Evolutionary conservation across 2,113 vertebrate species (phyloP).

Genomic region (Perca schrenkii): DNA sequence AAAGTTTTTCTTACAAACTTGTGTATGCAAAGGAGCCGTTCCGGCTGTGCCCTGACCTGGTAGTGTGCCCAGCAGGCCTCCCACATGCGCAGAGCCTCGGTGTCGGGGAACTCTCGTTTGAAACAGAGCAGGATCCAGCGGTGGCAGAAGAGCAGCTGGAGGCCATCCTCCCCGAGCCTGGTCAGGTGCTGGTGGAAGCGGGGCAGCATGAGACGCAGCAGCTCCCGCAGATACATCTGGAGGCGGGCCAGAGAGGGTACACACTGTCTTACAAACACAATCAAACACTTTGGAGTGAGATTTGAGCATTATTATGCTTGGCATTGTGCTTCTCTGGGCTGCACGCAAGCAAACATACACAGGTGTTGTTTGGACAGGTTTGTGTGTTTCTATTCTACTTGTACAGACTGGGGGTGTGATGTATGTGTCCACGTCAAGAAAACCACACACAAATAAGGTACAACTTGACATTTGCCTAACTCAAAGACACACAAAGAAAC

Average conservation of each 20-base stretch:
- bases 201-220: slow-evolving; percentile 90
- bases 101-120: slow-evolving; percentile 95
- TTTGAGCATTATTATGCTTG: neutral
- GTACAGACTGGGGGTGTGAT: too few species aligned
- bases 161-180: slow-evolving; percentile 92
- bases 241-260: slow-evolving; percentile 9
- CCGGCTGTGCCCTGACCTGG: slow-evolving; percentile 85
- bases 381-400: neutral
- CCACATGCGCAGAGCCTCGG: slow-evolving; percentile 96
- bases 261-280: accelerated
- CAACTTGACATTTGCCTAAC: neutral
- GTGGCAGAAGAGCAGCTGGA: slow-evolving; percentile 98
- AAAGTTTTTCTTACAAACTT: slow-evolving; percentile 8
- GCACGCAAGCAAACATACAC: neutral
- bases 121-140: slow-evolving; percentile 99
- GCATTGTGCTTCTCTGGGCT: neutral
- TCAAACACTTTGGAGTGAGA: neutral
- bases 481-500: accelerated
- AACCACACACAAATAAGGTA: neutral
- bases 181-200: slow-evolving; percentile 94
- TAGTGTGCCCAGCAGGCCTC: slow-evolving; percentile 99
- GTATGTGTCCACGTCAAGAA: neutral
- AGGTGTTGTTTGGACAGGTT: neutral
- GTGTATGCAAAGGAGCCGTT: slow-evolving; percentile 18
- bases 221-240: slow-evolving; percentile 95